Evolutionary conservation across 2,797 vertebrate species (phyloP).

Genomic region (Tamandua tetradactyla): DNA sequence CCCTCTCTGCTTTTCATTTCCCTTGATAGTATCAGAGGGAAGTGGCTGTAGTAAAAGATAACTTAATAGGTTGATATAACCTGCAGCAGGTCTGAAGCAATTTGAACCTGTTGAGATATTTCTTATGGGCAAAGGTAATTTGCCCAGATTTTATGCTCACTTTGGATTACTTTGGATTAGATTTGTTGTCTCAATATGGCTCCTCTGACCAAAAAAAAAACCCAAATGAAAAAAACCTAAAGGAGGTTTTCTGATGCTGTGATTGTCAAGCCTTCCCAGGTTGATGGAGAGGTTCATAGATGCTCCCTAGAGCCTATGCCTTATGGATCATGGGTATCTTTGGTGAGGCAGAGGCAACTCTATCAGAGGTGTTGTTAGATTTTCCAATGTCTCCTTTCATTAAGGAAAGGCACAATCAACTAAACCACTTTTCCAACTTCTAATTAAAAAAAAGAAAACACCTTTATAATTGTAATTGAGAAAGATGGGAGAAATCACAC

Average conservation of each 20-base stretch:
- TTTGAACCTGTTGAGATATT: neutral
- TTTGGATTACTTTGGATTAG: neutral
- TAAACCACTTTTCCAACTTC: neutral
- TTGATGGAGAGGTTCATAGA: neutral
- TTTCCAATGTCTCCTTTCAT: neutral
- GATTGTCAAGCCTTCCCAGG: neutral
- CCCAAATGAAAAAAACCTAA: too few species aligned
- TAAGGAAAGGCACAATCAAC: neutral
- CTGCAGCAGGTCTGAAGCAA: neutral
- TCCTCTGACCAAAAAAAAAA: too few species aligned
- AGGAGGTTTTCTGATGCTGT: neutral
- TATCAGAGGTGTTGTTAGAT: neutral
- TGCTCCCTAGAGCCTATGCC: neutral
- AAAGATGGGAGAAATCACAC: neutral
- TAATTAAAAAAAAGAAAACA: neutral
- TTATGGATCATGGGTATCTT: neutral
- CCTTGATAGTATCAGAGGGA: slow-evolving; percentile 5
- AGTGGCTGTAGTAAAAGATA: neutral
- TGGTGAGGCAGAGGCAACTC: neutral
- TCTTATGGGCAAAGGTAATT: neutral
- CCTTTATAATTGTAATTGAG: neutral
- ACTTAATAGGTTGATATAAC: neutral
- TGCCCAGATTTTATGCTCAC: neutral
- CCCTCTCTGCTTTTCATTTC: neutral
- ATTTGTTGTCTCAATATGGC: neutral